Conservation (phyloP, 1,140 invertebrate species). For the Drosophila biarmipes region DNA sequence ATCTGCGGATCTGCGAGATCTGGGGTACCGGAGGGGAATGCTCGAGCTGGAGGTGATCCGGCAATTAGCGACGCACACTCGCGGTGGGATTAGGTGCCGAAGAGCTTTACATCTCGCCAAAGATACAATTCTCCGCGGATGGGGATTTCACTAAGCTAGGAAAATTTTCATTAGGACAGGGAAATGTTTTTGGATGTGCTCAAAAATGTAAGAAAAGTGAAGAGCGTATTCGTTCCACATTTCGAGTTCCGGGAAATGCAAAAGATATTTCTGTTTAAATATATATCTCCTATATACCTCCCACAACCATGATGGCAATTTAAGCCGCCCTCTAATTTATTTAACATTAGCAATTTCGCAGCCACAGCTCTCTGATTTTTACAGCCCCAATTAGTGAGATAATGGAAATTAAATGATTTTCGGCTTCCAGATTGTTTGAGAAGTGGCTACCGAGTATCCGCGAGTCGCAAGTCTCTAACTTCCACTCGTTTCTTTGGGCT, state of each 20-base stretch:
- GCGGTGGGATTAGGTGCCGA: slow-evolving; percentile 2
- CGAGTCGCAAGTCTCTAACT: slow-evolving; percentile 1
- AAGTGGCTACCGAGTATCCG: slow-evolving; percentile 6
- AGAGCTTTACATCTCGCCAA: slow-evolving; percentile 24
- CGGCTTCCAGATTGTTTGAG: slow-evolving; percentile 7
- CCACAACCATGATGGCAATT: background rate
- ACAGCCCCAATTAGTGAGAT: slow-evolving; percentile 32
- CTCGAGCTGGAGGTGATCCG: slow-evolving; percentile 55
- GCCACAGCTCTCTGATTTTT: slow-evolving; percentile 5
- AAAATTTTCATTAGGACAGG: background rate
- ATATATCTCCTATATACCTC: background rate
- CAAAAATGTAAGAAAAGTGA: no score
- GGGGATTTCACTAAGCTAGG: background rate
- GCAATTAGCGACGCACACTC: slow-evolving; percentile 62
- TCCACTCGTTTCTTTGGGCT: slow-evolving; percentile 27
- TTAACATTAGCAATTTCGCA: slow-evolving; percentile 1
- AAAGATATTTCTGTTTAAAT: no score
- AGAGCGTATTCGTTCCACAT: no score
- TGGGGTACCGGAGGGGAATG: slow-evolving; percentile 12
- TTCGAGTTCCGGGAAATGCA: background rate
- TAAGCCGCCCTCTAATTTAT: background rate
- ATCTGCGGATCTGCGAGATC: slow-evolving; percentile 5
- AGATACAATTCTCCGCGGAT: background rate
- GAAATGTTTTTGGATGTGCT: no score
- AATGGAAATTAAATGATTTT: slow-evolving; percentile 36